Percentiles rank a stretch among this genome's conserved stretches.
Evolutionary conservation across 2,888 invertebrate species (phyloP).

Genomic region (Hydriomena furcata): DNA sequence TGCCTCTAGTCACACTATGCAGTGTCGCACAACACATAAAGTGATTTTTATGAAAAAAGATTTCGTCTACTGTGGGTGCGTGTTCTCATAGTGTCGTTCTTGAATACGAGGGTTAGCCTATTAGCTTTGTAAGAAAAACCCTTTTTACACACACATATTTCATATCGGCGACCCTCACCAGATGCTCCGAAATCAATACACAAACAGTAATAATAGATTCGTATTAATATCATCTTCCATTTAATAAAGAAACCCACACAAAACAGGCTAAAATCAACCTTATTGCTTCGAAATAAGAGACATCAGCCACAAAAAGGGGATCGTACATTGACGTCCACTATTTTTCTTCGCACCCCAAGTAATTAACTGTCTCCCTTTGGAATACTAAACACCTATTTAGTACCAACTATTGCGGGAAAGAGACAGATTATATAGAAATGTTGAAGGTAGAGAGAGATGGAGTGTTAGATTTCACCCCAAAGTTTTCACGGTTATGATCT

Average conservation of each 20-base stretch:
- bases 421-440: constrained; percentile 33
- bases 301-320: constrained; percentile 19
- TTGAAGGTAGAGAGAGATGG: constrained; percentile 50
- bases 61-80: too few relatives aligned
- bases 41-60: too few relatives aligned
- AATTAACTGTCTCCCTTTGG: constrained; percentile 80
- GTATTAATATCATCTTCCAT: constrained; percentile 59
- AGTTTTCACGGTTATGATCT: constrained; percentile 59
- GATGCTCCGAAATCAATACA: constrained; percentile 50
- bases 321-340: constrained; percentile 45
- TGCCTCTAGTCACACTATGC: too few relatives aligned
- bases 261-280: constrained; percentile 33
- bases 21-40: too few relatives aligned
- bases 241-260: constrained; percentile 57
- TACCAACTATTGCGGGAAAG: constrained; percentile 63
- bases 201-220: constrained; percentile 56
- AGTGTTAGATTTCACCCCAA: constrained; percentile 64
- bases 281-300: constrained; percentile 26
- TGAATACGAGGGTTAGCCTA: too few relatives aligned
- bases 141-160: constrained; percentile 13
- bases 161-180: constrained; percentile 19
- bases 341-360: constrained; percentile 77
- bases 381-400: constrained; percentile 83
- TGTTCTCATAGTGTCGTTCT: too few relatives aligned
- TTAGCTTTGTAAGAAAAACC: constrained; percentile 14